Evolutionary conservation across 1,140 invertebrate species (phyloP).

Genomic region (Notospermus geniculatus): DNA sequence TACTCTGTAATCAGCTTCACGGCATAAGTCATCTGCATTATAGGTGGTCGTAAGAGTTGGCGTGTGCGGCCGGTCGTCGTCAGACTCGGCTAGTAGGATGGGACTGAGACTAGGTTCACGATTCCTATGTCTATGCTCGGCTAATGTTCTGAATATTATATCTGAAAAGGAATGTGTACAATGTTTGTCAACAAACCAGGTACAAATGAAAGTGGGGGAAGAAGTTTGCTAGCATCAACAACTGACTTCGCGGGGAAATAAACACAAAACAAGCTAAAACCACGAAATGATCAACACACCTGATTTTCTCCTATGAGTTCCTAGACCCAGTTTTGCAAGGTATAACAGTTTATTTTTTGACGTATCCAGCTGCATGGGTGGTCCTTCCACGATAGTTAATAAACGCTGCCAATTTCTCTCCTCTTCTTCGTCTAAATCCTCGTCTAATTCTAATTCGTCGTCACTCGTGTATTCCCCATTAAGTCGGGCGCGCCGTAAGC

Average conservation of each 20-base stretch:
- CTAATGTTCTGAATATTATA: conserved; percentile 33
- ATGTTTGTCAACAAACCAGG: too few species aligned
- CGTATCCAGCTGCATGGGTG: conserved; percentile 34
- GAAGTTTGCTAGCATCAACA: too few species aligned
- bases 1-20: conserved; percentile 32
- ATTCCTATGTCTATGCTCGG: conserved; percentile 33
- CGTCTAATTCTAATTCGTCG: conserved; percentile 34
- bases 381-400: conserved; percentile 32
- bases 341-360: conserved; percentile 37
- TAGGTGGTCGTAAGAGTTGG: conserved; percentile 11
- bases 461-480: conserved; percentile 33
- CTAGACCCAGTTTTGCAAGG: conserved; percentile 36
- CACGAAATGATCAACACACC: background rate
- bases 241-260: too few species aligned
- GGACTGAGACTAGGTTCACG: conserved; percentile 43
- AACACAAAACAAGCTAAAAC: background rate
- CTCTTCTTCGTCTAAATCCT: conserved; percentile 25
- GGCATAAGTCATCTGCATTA: conserved; percentile 28
- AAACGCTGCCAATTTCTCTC: conserved; percentile 26
- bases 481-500: conserved; percentile 24
- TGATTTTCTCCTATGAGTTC: conserved; percentile 19
- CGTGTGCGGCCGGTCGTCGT: background rate
- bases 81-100: conserved; percentile 26
- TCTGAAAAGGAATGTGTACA: conserved; percentile 27
- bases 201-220: too few species aligned